Evolutionary conservation across 2,797 vertebrate species (phyloP).

Genomic region (Fistularia commersonii): DNA sequence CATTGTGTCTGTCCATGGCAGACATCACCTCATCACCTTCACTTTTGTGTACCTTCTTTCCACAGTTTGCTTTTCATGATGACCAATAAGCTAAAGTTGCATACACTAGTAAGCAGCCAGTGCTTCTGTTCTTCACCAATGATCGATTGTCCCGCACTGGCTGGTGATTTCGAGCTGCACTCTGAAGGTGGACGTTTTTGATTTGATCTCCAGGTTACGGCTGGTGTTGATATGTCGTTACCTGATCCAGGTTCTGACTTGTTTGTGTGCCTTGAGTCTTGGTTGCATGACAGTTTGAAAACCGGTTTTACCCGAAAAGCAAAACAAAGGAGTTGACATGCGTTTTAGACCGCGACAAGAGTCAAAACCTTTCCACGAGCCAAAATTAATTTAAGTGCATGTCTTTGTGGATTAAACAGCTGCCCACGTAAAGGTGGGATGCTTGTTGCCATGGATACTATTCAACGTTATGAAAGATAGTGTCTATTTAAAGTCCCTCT

Average conservation of each 20-base stretch:
- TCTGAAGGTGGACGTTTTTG: too few relatives aligned
- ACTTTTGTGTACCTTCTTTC: constrained; percentile 1
- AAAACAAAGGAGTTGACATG: too few relatives aligned
- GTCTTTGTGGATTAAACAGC: not conserved
- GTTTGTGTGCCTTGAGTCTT: constrained; percentile 15
- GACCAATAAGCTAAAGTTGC: too few relatives aligned
- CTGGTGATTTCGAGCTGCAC: too few relatives aligned
- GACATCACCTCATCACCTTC: constrained; percentile 18
- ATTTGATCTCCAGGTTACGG: too few relatives aligned
- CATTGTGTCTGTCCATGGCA: constrained; percentile 8
- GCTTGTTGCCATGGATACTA: constrained; percentile 34
- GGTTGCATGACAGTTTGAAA: too few relatives aligned
- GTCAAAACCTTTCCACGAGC: not conserved
- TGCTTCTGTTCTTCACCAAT: too few relatives aligned
- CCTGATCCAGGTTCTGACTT: constrained; percentile 7
- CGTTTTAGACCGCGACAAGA: not conserved
- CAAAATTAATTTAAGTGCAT: not conserved
- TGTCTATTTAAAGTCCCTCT: not conserved
- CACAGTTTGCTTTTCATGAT: not conserved
- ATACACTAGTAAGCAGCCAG: too few relatives aligned
- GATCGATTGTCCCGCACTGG: too few relatives aligned
- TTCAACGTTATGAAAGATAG: not conserved
- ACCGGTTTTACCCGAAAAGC: too few relatives aligned
- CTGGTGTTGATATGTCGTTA: not conserved
- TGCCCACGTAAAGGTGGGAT: not conserved